Evolutionary conservation across 2,888 invertebrate species (phyloP), one percentile per base, ranked within the genome.

Genomic region (Pheosia gnoma): DNA sequence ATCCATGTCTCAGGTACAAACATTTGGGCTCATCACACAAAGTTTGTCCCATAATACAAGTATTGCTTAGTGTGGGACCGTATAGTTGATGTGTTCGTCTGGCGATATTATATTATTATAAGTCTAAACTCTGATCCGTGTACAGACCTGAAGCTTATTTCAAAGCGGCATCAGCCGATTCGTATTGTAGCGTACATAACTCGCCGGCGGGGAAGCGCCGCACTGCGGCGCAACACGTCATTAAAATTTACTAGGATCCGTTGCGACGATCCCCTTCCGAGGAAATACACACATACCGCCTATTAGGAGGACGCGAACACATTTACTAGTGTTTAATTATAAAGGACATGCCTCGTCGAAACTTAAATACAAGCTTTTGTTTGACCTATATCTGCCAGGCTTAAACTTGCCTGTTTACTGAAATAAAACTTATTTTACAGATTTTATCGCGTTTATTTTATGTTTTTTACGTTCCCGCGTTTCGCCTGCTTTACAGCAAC

Each of bases 201-300:
- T 72, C 64, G 66, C 62, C 62, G 68, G 71, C 60, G 65, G 66
- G 60, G 74, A 72, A 77, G 62, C 71, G 79, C 85, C 89, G 89
- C 90, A 89, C 77, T 89, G 90, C 90, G 89, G 78, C 88, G 86
- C 82, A 76, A 84, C 85, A 82, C 82, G 80, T 87, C 88, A 89
- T 88, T 87, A 85, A 84, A 85, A 86, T 86, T 84, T 85, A 87
- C 78, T 80, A 78, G 72, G 68, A 75, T 77, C 77, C 70, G 73
- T 72, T 72, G 73, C 64, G 66, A 70, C 62, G 67, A 65, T 70
- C 63, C 59, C 47, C 62, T 70, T 65, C 57, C 57, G 59, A 71
- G 59, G 52, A 71, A 67, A 75, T 63, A 74, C 61, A 67, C 53
- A 9, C 13, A 75, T 59, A 71, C 54, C 57, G 63, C 72, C 75